phyloP scores from a whole-genome alignment of 2,113 vertebrate genomes.

The Bufo bufo region DNA sequence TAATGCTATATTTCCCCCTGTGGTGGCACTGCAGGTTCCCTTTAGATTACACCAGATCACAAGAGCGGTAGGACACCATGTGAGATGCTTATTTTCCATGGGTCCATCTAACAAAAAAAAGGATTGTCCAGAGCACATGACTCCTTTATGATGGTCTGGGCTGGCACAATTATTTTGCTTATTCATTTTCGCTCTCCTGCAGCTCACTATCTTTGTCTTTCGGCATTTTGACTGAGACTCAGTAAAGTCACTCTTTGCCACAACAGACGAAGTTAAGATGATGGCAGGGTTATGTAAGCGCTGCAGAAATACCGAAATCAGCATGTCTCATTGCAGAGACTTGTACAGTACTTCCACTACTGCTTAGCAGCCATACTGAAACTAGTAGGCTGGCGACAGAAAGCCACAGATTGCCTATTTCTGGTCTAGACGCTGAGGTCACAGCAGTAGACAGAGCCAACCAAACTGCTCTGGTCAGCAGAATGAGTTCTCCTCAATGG shows the following conservation, averaged over 20 bases:
- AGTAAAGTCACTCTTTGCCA: background rate
- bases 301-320: background rate
- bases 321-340: background rate
- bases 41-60: no score
- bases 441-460: background rate
- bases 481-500: constrained; percentile 1
- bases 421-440: constrained; percentile 29
- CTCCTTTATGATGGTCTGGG: no score
- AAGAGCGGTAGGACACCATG: no score
- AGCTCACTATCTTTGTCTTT: background rate
- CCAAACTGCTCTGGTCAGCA: constrained; percentile 26
- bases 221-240: background rate
- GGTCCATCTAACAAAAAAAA: no score
- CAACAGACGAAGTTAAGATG: background rate
- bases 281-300: background rate
- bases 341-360: background rate
- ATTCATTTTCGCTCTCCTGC: background rate
- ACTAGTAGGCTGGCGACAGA: background rate
- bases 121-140: no score
- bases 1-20: background rate
- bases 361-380: background rate
- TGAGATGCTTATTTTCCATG: no score
- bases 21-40: no score
- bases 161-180: background rate
- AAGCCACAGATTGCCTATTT: constrained; percentile 16